Conservation (phyloP, 1,140 invertebrate genomes). For the Paracyclopina nana region DNA sequence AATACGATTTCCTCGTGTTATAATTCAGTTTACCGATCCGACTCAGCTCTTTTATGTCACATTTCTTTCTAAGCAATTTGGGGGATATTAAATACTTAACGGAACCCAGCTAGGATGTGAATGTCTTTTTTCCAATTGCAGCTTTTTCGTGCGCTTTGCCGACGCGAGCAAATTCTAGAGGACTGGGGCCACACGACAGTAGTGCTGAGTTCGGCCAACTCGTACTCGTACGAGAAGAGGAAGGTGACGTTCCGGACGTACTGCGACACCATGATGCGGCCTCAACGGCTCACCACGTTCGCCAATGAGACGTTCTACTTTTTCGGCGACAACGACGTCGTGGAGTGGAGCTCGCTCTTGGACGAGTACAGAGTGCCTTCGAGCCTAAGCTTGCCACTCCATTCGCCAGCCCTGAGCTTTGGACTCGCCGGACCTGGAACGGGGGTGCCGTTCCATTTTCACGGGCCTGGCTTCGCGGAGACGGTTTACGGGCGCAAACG, state of each 20-base stretch:
- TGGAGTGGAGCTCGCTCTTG: constrained; percentile 19
- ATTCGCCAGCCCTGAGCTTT: constrained; percentile 19
- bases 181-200: constrained; percentile 18
- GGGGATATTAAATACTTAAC: too few species aligned
- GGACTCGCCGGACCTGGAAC: constrained; percentile 20
- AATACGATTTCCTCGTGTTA: too few species aligned
- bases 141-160: neutral
- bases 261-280: constrained; percentile 17
- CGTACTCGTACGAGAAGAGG: constrained; percentile 20
- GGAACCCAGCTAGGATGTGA: too few species aligned
- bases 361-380: constrained; percentile 19
- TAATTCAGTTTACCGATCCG: too few species aligned
- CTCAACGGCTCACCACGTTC: constrained; percentile 17
- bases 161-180: neutral
- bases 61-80: too few species aligned
- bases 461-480: constrained; percentile 21
- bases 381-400: constrained; percentile 3
- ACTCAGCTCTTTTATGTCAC: too few species aligned
- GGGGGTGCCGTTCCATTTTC: constrained; percentile 22
- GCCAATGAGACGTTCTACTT: constrained; percentile 21
- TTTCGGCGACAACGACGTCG: constrained; percentile 19
- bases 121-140: too few species aligned
- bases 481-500: constrained; percentile 20
- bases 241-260: constrained; percentile 18
- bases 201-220: constrained; percentile 20